Percentiles rank a stretch among this genome's conserved stretches.
Conservation (phyloP, 2,113 vertebrate genomes). For the Spheniscus mendiculus region DNA sequence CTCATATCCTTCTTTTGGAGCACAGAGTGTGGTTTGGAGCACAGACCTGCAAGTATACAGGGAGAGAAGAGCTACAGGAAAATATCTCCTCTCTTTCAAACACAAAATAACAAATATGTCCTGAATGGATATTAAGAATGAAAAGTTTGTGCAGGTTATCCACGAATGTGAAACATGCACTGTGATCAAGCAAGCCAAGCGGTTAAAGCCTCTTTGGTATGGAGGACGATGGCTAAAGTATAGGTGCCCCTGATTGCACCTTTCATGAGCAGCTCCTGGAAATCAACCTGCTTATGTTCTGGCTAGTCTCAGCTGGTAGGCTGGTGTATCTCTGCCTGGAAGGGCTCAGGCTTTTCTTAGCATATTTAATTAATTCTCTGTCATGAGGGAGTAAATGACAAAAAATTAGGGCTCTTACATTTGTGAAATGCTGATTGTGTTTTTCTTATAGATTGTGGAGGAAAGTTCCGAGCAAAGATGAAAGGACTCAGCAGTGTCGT, state of each 20-base stretch:
- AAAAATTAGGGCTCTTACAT: neutral
- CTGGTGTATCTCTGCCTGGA: neutral
- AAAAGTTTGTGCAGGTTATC: neutral
- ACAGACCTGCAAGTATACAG: neutral
- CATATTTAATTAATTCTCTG: neutral
- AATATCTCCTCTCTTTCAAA: neutral
- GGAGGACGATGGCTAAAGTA: too few species aligned
- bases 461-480: neutral
- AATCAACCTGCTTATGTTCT: neutral
- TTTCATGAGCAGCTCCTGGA: neutral
- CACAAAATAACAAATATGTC: neutral
- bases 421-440: neutral
- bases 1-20: neutral
- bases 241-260: neutral
- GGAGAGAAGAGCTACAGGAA: neutral
- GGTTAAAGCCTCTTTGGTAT: too few species aligned
- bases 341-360: neutral
- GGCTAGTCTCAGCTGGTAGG: neutral
- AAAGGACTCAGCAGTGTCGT: neutral
- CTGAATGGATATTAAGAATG: neutral
- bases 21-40: neutral
- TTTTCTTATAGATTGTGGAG: neutral
- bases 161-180: too few species aligned
- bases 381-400: neutral
- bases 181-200: too few species aligned